phyloP scores from a whole-genome alignment of 1,140 invertebrate species.

The Notospermus geniculatus region DNA sequence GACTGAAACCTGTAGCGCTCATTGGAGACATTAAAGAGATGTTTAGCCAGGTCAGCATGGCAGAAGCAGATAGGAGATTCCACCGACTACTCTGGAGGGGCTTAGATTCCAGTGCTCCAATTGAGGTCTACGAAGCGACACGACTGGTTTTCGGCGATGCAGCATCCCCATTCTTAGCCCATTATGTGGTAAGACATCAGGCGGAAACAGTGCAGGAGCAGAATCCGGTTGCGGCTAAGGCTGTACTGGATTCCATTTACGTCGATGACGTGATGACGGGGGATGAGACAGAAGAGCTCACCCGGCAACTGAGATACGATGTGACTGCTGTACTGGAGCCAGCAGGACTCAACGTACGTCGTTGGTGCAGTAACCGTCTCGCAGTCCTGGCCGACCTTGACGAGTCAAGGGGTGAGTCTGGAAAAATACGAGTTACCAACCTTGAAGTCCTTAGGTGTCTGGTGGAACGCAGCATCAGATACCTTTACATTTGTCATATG shows the following conservation, averaged over 20 bases:
- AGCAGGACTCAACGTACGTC: neutral
- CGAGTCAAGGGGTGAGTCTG: too few relatives aligned
- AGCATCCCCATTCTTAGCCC: constrained; percentile 16
- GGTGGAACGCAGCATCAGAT: constrained; percentile 18
- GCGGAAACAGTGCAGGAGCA: neutral
- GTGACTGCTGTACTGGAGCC: neutral
- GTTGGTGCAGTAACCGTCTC: neutral
- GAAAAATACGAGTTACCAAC: too few relatives aligned
- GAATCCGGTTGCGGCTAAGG: neutral
- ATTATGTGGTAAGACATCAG: constrained; percentile 12
- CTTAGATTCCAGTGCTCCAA: neutral
- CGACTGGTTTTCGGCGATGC: constrained; percentile 19
- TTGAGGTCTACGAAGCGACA: constrained; percentile 15
- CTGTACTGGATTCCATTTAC: neutral
- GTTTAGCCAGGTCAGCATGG: constrained; percentile 15
- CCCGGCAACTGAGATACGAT: neutral
- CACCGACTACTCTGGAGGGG: constrained; percentile 17
- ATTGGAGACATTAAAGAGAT: constrained; percentile 24
- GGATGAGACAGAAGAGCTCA: neutral
- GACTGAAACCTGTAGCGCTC: constrained; percentile 21
- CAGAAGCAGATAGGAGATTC: constrained; percentile 9
- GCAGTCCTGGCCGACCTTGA: neutral
- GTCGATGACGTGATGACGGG: neutral
- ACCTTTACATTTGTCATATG: constrained; percentile 3
- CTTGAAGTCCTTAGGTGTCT: too few relatives aligned